phyloP scores from a whole-genome alignment of 2,797 vertebrate genomes.

The Buceros bicornis region DNA sequence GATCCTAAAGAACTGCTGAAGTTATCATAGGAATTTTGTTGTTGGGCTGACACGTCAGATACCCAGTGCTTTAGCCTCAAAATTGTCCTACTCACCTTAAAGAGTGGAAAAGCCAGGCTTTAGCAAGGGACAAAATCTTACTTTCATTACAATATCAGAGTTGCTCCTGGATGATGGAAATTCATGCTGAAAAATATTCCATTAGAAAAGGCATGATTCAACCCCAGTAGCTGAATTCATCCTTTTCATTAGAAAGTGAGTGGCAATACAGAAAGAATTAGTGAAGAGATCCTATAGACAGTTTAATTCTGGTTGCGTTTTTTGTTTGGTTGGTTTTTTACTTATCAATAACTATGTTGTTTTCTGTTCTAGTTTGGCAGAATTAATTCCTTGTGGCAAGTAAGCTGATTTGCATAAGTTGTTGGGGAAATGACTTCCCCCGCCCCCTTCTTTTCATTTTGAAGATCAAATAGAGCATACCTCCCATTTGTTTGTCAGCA shows the following conservation, averaged over 20 bases:
- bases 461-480: not conserved
- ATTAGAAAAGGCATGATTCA: not conserved
- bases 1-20: not conserved
- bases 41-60: not conserved
- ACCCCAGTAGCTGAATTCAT: not conserved
- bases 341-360: not conserved
- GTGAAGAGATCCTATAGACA: not conserved
- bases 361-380: not conserved
- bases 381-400: not conserved
- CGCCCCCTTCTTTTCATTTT: not conserved
- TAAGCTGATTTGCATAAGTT: not conserved
- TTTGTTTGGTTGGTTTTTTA: not conserved
- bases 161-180: not conserved
- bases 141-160: not conserved
- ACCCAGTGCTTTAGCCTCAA: not conserved
- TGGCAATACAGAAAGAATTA: not conserved
- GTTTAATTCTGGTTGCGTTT: not conserved
- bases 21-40: not conserved
- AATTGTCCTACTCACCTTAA: not conserved
- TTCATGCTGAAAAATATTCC: not conserved
- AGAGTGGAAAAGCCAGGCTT: not conserved
- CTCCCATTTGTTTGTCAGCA: not conserved
- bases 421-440: not conserved
- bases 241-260: not conserved
- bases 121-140: not conserved